Base-by-base conservation (phyloP, 2,113 vertebrate species). In the Phyllostomus hastatus region DNA sequence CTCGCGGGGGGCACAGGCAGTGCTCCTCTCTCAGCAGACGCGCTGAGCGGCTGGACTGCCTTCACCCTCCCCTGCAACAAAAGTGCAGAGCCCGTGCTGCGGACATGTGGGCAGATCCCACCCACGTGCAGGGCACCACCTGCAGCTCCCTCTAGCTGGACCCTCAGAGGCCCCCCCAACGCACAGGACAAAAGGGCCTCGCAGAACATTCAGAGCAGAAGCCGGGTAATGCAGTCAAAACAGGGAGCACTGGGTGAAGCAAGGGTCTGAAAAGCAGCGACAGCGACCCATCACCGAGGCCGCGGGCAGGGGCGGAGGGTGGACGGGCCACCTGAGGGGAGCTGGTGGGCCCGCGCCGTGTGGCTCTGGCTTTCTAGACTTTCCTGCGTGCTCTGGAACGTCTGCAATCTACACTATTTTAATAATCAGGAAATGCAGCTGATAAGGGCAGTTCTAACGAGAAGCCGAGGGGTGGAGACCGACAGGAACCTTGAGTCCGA, bases 381-480 rank as follows among this genome's bases (percentile, higher is more conserved):
- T 57, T 28, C 24, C 54, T 38, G 1, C 52, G 0, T 1, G 19
- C 46, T 17, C 72, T 54, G 9, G 5, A 16, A 7, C 4, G 24
- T 64, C 75, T 28, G 10, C 5, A 41, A 24, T 9, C 11, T 7
- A 4, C 4, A 7, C 26, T 73, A 20, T 33, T 73, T 81, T 75
- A 57, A 81, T 10, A 38, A 92, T 9, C 67, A 95, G 54, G 59
- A 92, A 61, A 78, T 20, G 24, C 2, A 69, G 1, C 66, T 16
- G 46, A 35, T n/a, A 35, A 86, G 52, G 16, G 41, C 3, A 59
- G 89, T 43, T 89, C 84, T 93, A 94, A 69, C 43, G 66, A 43
- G 79, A 94, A 81, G 76, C 9, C 4, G 59, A 54, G 48, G 66
- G 19, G 31, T 31, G 20, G 41, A 97, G 61, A 26, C 31, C 33